Evolutionary conservation across 2,797 vertebrate species (phyloP), one percentile per base, ranked within the genome.

Genomic region (Pangasius sanitwongsei): DNA sequence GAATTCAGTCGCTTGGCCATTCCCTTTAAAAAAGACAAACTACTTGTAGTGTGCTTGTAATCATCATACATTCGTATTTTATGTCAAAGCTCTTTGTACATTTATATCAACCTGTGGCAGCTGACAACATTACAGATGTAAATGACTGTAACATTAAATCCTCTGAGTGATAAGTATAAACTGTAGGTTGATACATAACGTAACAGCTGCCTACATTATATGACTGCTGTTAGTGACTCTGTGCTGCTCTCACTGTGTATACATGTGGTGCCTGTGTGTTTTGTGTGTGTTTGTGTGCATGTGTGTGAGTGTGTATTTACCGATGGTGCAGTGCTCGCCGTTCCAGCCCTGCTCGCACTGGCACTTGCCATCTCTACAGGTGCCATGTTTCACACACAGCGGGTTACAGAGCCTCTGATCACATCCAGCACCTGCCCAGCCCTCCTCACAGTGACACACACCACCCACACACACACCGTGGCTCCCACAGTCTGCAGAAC

Each of bases 291-390:
- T 74, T 61, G 13, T 53, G 48, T 67, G n/a, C 85, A 41, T 85
- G 70, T 87, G 72, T 48, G 15, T 83, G 70, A 53, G 53, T 72
- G 74, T 41, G 96, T 97, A 95, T 96, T 96, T 97, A 98, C 97
- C 97, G 95, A 98, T 98, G 95, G 97, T 97, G 96, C 97, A 98
- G 97, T 98, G 97, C 95, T 98, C 97, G 95, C 97, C 97, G 94
- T 97, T 98, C 97, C 97, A 98, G 95, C 97, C 97, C 96, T 97
- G 97, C 95, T 96, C 96, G 94, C 97, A 98, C 96, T 97, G 96
- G 96, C 97, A 98, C 95, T 97, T 97, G 93, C 97, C 97, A 90
- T 98, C 97, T 95, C 97, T 97, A 96, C 97, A 98, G 95, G 97
- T 97, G 91, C 97, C 97, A 84, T 98, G 97, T 95, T 97, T 97